Base-by-base conservation (phyloP, 2,888 invertebrate species). In the Heliconius cydno region DNA sequence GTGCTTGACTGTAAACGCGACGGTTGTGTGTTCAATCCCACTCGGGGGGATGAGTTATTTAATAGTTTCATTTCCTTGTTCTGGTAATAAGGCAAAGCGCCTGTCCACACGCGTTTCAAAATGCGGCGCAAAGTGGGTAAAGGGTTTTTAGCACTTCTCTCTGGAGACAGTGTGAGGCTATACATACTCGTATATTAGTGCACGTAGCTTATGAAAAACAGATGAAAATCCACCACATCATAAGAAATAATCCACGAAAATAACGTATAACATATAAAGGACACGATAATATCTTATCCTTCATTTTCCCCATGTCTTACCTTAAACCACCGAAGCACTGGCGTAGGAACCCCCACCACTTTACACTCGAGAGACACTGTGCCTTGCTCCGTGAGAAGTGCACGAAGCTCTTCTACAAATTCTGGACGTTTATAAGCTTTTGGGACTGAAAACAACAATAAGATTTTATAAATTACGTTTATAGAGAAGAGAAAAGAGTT, bases 321-420 rank as follows among this genome's bases (percentile, higher is more conserved):
- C 91, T 94, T 94, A 85, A 96, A 95, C 96, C 96, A 96, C 81
- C 96, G 95, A 79, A 97, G 89, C 30, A 96, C 96, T 0, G 98
- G 97, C 0, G 98, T 98, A 2, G 98, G 98, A n/a, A 98, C 97
- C 25, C 98, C 98, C 76, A 98, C 97, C 30, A 98, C 98, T 90
- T 98, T 98, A 90, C 98, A 98, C 91, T 98, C 98, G 83, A 99
- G 94, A 0, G 98, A 98, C 19, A 98, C 98, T 0, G 98, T 98
- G 67, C 98, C 98, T 85, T 97, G 97, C 88, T 98, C 97, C 0
- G 98, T 98, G 52, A 98, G 96, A 80, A 98, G 95, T 2, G 98
- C 98, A 52, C 97, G 96, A 22, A 98, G 95, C 86, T 97, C 97
- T 89, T 98, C 97, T 65, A 98, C 96, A 89, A 98, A 98, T 90